Evolutionary conservation across 2,797 vertebrate species (phyloP), one percentile per base, ranked within the genome.

Genomic region (Rhadinocentrus ornatus): DNA sequence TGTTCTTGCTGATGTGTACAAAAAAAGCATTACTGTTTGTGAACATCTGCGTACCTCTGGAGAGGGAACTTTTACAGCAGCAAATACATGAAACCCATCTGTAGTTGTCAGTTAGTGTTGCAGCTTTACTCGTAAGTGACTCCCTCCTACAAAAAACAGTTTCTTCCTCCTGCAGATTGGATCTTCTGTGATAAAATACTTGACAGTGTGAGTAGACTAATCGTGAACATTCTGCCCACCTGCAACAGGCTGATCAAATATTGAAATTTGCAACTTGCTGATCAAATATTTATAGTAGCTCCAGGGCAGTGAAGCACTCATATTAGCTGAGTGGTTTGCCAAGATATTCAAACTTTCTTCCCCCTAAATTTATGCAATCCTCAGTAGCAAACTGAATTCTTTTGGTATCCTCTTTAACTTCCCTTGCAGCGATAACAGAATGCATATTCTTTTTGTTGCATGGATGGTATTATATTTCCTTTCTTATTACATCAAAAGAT

Each of bases 211-310:
- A 62, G 29, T n/a, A 54, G 71, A 32, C 2, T 29, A 59, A 44
- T 64, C 32, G 3, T 34, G 35, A 46, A 29, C 24, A 0, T 59
- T 35, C 18, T 71, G 58, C 56, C 70, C 73, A 86, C 76, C 77
- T 74, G 69, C 82, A 87, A 85, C 80, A 85, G 81, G 69, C 59
- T 73, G 66, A 81, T 92, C 53, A 86, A 91, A 89, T 89, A 89
- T 89, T 86, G 37, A 92, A 80, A 78, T 75, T 75, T 74, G 79
- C 83, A 88, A 89, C 85, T 75, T 71, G 72, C 67, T 71, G 58
- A 87, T 93, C 57, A 87, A 90, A 88, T 88, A 91, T 91, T 88
- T 71, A 92, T 82, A 53, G 54, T 77, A 66, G 79, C 85, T 80
- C 71, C 53, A 39, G 83, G 87, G 82, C 77, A 67, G 71, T 73